phyloP scores from a whole-genome alignment of 2,797 vertebrate species.

The Sebastolobus alascanus region DNA sequence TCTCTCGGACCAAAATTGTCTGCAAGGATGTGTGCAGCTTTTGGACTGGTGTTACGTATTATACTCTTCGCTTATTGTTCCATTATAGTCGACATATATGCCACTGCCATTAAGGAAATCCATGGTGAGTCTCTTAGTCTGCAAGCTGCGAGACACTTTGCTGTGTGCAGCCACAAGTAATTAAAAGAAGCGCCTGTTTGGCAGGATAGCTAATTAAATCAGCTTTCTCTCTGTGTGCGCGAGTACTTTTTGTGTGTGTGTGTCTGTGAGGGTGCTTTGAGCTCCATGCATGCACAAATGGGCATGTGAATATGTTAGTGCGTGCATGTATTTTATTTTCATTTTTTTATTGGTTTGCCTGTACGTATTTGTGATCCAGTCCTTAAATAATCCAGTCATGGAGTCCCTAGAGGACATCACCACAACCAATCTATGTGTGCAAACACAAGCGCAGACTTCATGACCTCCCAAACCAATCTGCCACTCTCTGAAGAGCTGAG shows the following conservation, averaged over 20 bases:
- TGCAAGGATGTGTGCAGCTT: conserved; percentile 25
- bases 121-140: conserved; percentile 60
- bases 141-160: conserved; percentile 62
- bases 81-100: conserved; percentile 47
- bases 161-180: conserved; percentile 74
- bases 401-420: conserved; percentile 6
- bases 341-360: conserved; percentile 18
- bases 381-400: conserved; percentile 19
- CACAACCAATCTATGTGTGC: conserved; percentile 15
- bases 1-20: conserved; percentile 36
- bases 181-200: conserved; percentile 79
- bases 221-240: conserved; percentile 46
- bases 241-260: neutral
- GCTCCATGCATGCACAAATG: conserved; percentile 34
- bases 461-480: neutral
- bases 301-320: conserved; percentile 10
- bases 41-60: conserved; percentile 19
- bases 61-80: conserved; percentile 17
- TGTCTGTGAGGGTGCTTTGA: conserved; percentile 33
- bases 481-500: conserved; percentile 8
- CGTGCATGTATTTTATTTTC: conserved; percentile 30
- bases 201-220: conserved; percentile 84
- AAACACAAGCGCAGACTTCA: conserved; percentile 24
- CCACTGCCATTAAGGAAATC: conserved; percentile 64
- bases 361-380: conserved; percentile 3